Percentiles rank a stretch among this genome's conserved stretches.
These are phyloP conservation scores for Drosophila kepulauana DNA, from an alignment of 1,140 invertebrate species.

Conservation along the genomic window DNA sequence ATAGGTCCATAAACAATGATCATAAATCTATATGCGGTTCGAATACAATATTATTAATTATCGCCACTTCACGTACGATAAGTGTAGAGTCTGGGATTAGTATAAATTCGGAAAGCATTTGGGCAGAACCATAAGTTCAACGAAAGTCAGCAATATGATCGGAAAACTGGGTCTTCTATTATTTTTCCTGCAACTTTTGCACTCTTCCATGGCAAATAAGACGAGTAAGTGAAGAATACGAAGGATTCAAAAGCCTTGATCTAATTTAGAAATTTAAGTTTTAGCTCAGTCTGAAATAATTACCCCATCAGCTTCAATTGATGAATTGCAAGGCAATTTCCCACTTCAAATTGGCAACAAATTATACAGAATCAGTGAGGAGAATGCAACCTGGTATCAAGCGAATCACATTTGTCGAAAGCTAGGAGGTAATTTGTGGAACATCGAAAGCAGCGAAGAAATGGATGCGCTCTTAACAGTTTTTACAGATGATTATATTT, in stretches of 20 bases:
- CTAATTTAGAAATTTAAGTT: conserved; percentile 1
- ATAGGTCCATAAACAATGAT: too few relatives aligned
- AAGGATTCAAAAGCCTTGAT: background rate
- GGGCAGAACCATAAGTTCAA: too few relatives aligned
- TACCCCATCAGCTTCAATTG: background rate
- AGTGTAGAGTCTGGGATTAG: too few relatives aligned
- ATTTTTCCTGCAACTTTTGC: too few relatives aligned
- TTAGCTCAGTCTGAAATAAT: background rate
- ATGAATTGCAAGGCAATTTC: background rate
- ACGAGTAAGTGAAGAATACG: conserved; percentile 1
- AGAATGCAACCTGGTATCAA: conserved; percentile 6
- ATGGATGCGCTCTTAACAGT: conserved; percentile 12
- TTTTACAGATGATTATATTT: background rate
- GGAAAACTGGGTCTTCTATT: too few relatives aligned
- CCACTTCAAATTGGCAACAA: too few relatives aligned
- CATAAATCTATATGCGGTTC: too few relatives aligned
- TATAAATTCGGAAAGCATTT: too few relatives aligned
- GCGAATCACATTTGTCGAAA: conserved; percentile 22
- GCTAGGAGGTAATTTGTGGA: conserved; percentile 26
- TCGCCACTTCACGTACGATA: too few relatives aligned
- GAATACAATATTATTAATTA: too few relatives aligned
- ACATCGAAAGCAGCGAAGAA: conserved; percentile 28
- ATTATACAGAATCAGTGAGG: background rate
- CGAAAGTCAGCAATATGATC: too few relatives aligned
- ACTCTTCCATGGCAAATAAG: too few relatives aligned